A percentile compares a stretch with the other conserved stretches of the same genome.
phyloP scores from a whole-genome alignment of 2,888 invertebrate genomes.

The Callosobruchus maculatus region DNA sequence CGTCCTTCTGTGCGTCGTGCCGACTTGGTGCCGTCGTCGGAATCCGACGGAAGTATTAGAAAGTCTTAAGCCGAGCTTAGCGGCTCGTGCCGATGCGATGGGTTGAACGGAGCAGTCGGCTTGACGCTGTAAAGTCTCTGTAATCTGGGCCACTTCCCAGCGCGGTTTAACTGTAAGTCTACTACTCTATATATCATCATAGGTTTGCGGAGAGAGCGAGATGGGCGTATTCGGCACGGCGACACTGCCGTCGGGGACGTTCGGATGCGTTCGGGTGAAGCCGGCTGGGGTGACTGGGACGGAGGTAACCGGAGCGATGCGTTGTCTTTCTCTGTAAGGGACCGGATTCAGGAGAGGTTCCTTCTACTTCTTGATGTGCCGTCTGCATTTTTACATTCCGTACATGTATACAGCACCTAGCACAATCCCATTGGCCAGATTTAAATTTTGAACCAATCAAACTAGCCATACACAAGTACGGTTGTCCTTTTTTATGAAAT shows the following conservation, averaged over 20 bases:
- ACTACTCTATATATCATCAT: conserved; percentile 70
- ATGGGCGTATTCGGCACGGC: not conserved
- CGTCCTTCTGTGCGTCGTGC: no score
- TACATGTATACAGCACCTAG: no score
- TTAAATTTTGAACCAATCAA: no score
- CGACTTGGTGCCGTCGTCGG: conserved; percentile 43
- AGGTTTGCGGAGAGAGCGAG: conserved; percentile 25
- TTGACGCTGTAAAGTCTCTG: conserved; percentile 54
- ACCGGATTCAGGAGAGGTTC: not conserved
- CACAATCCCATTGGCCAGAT: no score
- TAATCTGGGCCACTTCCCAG: conserved; percentile 74
- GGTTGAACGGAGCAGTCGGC: conserved; percentile 52
- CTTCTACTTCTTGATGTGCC: no score
- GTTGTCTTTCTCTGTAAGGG: not conserved
- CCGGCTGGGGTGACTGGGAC: not conserved
- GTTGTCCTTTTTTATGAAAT: no score
- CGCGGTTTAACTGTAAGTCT: conserved; percentile 73
- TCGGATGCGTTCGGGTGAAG: not conserved
- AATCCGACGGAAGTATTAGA: conserved; percentile 65
- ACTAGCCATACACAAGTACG: no score
- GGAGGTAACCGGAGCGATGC: not conserved
- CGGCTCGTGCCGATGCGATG: conserved; percentile 38
- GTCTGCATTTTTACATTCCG: no score
- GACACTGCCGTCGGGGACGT: conserved; percentile 29
- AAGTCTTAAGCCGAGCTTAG: conserved; percentile 68